Conservation (phyloP, 2,888 invertebrate genomes). For the Mythimna impura region DNA sequence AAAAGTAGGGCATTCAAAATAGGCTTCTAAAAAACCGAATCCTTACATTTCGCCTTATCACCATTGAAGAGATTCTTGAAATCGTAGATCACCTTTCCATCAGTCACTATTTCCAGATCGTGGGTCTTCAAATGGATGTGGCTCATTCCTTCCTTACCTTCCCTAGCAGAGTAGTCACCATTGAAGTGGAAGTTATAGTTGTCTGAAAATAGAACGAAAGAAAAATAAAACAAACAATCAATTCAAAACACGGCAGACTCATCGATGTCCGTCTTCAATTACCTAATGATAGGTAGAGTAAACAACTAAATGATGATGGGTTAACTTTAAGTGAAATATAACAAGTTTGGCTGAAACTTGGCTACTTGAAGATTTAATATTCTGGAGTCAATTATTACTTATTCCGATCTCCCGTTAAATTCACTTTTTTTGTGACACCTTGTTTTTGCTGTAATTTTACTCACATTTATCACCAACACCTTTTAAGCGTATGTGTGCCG, state of each 20-base stretch:
- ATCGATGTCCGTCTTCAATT: neutral
- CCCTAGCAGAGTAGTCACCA: conserved; percentile 17
- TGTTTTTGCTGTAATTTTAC: too few relatives aligned
- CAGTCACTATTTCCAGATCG: neutral
- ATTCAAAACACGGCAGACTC: neutral
- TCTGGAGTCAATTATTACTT: too few relatives aligned
- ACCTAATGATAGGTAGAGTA: neutral
- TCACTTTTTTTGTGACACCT: too few relatives aligned
- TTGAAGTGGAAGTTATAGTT: conserved; percentile 19
- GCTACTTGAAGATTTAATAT: too few relatives aligned
- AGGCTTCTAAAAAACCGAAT: neutral
- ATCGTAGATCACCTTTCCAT: conserved; percentile 35
- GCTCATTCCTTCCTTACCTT: conserved; percentile 8
- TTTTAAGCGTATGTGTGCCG: too few relatives aligned
- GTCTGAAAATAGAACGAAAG: conserved; percentile 18
- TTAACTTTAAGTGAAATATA: too few relatives aligned
- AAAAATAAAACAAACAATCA: too few relatives aligned
- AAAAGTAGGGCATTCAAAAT: neutral
- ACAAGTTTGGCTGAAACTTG: too few relatives aligned
- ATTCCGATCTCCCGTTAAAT: too few relatives aligned
- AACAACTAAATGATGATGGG: neutral
- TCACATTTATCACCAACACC: too few relatives aligned
- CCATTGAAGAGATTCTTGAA: conserved; percentile 49
- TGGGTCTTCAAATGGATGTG: conserved; percentile 32
- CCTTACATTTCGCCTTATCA: conserved; percentile 50